phyloP scores from a whole-genome alignment of 53 echinoderm and acorn worm species.

The Arbacia lixula region DNA sequence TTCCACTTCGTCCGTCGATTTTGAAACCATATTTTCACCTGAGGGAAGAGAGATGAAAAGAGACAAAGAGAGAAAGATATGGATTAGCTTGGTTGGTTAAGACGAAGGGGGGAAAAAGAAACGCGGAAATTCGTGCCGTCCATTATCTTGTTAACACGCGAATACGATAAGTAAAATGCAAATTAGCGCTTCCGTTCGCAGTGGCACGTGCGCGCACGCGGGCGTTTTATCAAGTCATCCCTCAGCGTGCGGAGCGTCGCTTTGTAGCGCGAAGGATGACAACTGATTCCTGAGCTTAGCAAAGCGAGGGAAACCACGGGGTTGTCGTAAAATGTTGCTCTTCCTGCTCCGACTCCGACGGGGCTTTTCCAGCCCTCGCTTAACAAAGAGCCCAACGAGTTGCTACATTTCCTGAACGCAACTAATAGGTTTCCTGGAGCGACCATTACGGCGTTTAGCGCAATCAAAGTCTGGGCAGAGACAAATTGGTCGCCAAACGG shows the following conservation, averaged over 20 bases:
- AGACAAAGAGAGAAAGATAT: conserved; percentile 43
- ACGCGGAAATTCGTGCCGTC: conserved; percentile 55
- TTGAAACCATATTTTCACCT: conserved; percentile 99
- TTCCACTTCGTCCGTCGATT: conserved; percentile 98
- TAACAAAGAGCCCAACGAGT: conserved; percentile 60
- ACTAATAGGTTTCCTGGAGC: conserved; percentile 61
- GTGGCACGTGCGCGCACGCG: conserved; percentile 50
- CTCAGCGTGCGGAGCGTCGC: conserved; percentile 31
- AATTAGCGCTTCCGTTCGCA: conserved; percentile 50
- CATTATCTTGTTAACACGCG: conserved; percentile 62
- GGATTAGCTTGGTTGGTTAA: conserved; percentile 1
- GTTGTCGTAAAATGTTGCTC: conserved; percentile 51
- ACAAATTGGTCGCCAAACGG: conserved; percentile 59
- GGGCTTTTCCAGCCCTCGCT: conserved; percentile 21
- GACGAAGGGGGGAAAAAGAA: conserved; percentile 26
- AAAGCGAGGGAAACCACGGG: conserved; percentile 49
- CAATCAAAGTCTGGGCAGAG: conserved; percentile 55
- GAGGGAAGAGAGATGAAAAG: conserved; percentile 37
- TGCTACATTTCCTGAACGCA: conserved; percentile 63
- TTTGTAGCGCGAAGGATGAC: conserved; percentile 34
- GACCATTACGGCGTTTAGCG: conserved; percentile 57
- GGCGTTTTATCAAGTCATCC: conserved; percentile 35
- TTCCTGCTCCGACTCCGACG: conserved; percentile 43
- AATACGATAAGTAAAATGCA: conserved; percentile 52
- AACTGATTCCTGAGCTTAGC: conserved; percentile 5